phyloP scores from a whole-genome alignment of 1,140 invertebrate species.

The Diabrotica virgifera region DNA sequence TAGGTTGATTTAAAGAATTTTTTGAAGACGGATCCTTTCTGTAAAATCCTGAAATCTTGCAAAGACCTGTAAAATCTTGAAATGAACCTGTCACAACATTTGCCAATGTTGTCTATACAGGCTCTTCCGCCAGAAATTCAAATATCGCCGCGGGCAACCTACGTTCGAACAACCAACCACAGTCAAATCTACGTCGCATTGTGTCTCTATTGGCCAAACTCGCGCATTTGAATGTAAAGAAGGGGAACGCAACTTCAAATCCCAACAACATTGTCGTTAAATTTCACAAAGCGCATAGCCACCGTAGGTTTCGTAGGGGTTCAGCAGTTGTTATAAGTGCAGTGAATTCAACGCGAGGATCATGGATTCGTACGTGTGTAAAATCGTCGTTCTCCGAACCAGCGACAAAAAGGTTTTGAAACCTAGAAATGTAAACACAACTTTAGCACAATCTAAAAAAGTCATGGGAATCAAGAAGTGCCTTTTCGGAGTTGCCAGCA shows the following conservation, averaged over 20 bases:
- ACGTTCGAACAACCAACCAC: background rate
- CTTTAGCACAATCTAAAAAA: slow-evolving; percentile 8
- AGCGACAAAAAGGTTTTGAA: slow-evolving; percentile 20
- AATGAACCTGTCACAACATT: background rate
- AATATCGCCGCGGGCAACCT: background rate
- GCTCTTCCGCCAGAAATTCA: background rate
- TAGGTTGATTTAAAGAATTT: too few relatives aligned
- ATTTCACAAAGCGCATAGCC: too few relatives aligned
- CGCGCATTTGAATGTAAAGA: background rate
- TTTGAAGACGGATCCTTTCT: too few relatives aligned
- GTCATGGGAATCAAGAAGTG: slow-evolving; percentile 27
- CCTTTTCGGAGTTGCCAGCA: slow-evolving; percentile 30
- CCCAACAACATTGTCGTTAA: too few relatives aligned
- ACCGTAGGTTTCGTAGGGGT: too few relatives aligned
- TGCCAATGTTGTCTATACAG: background rate
- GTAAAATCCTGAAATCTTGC: too few relatives aligned
- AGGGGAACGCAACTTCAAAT: background rate
- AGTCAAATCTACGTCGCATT: background rate
- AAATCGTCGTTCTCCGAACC: slow-evolving; percentile 24
- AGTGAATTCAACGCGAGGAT: background rate
- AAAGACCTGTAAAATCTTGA: background rate
- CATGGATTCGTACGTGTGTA: slow-evolving; percentile 26
- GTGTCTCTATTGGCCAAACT: background rate
- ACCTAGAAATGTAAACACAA: slow-evolving; percentile 15
- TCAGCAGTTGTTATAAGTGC: too few relatives aligned